Percentiles rank a stretch among this genome's conserved stretches.
phyloP scores from a whole-genome alignment of 1,140 invertebrate species.

The Brevipalpus yothersi region DNA sequence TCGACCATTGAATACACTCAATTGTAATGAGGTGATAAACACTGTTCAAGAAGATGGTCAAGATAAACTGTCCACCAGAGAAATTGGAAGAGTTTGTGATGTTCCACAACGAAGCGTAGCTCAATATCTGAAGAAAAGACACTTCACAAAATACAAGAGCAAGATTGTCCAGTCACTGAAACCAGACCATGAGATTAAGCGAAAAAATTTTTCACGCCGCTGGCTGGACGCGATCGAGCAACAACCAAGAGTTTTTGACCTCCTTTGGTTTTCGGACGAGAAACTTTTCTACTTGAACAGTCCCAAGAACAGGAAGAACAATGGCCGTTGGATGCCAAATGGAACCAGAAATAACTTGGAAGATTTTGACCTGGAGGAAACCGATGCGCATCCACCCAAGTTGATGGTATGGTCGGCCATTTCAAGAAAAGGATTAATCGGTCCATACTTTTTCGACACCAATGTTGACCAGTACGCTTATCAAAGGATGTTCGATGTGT shows the following conservation, averaged over 20 bases:
- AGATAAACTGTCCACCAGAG: no score
- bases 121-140: no score
- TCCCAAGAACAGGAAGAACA: background rate
- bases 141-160: no score
- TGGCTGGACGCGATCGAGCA: no score
- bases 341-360: background rate
- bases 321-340: background rate
- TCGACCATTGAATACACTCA: no score
- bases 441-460: background rate
- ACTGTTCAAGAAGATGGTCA: no score
- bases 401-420: background rate
- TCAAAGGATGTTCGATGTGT: background rate
- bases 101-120: no score
- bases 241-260: background rate
- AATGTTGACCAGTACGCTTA: background rate
- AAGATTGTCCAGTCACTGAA: no score
- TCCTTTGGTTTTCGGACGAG: background rate
- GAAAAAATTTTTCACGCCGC: no score
- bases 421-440: background rate
- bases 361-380: background rate
- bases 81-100: no score
- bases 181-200: no score
- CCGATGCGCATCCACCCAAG: background rate
- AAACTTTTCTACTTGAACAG: background rate
- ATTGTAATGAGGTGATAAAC: no score